Conservation (phyloP, 2,113 vertebrate species). For the Mus pahari region DNA sequence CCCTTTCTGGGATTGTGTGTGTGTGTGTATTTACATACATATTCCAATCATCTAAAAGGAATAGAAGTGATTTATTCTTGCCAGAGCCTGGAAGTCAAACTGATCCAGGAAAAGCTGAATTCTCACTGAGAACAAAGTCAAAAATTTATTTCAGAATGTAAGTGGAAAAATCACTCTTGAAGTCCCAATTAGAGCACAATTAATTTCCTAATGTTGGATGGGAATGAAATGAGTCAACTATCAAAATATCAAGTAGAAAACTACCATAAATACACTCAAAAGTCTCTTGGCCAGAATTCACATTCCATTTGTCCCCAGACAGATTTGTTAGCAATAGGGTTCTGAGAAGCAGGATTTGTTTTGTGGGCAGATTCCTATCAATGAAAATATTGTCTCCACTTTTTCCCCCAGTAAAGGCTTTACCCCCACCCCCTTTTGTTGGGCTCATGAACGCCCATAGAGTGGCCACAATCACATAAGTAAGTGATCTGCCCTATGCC, state of each 20-base stretch:
- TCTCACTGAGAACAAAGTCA: slow-evolving; percentile 63
- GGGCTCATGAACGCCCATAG: slow-evolving; percentile 12
- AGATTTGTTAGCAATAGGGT: slow-evolving; percentile 64
- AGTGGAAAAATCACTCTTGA: slow-evolving; percentile 70
- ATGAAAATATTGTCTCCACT: slow-evolving; percentile 63
- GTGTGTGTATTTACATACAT: not conserved
- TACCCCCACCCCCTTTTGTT: not conserved
- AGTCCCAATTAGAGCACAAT: slow-evolving; percentile 65
- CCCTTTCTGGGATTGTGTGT: not conserved
- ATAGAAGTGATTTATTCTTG: slow-evolving; percentile 46
- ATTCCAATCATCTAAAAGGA: not conserved
- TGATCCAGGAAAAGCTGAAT: slow-evolving; percentile 68
- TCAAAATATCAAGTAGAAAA: slow-evolving; percentile 76
- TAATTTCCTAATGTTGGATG: slow-evolving; percentile 65
- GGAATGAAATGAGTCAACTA: slow-evolving; percentile 71
- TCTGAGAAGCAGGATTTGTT: slow-evolving; percentile 69
- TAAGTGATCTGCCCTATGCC: slow-evolving; percentile 12
- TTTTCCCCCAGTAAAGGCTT: slow-evolving; percentile 52
- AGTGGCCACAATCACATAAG: slow-evolving; percentile 31
- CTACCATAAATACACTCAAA: slow-evolving; percentile 61
- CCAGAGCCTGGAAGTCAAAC: slow-evolving; percentile 35
- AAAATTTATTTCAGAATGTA: slow-evolving; percentile 59
- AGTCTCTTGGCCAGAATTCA: slow-evolving; percentile 60
- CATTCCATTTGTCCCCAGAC: slow-evolving; percentile 68
- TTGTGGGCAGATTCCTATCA: slow-evolving; percentile 57